Conservation (phyloP, 2,888 invertebrate species). For the Chloroclysta siterata region DNA sequence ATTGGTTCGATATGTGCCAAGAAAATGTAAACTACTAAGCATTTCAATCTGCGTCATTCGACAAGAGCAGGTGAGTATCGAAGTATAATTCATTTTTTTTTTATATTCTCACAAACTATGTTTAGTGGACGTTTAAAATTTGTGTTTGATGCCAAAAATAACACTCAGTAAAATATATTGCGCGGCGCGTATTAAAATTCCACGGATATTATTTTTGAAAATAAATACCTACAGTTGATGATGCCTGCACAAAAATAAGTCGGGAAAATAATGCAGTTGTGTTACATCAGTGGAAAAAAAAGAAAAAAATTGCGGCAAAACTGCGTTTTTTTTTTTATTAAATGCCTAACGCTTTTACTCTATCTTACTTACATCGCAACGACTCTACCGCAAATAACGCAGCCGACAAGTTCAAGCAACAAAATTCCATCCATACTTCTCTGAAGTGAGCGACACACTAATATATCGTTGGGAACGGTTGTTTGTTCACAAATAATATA, state of each 20-base stretch:
- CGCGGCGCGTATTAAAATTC: constrained; percentile 15
- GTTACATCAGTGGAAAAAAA: not conserved
- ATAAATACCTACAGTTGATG: constrained; percentile 5
- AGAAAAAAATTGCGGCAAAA: too few relatives aligned
- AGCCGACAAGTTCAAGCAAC: constrained; percentile 25
- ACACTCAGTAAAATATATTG: constrained; percentile 12
- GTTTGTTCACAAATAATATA: constrained; percentile 65
- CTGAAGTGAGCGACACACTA: constrained; percentile 37
- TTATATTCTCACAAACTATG: constrained; percentile 18
- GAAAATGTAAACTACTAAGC: constrained; percentile 50
- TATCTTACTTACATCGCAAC: constrained; percentile 34
- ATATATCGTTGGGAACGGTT: constrained; percentile 49
- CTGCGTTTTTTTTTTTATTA: constrained; percentile 9
- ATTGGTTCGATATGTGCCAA: constrained; percentile 50
- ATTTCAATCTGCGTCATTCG: constrained; percentile 53
- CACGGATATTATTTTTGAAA: constrained; percentile 7
- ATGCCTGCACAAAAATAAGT: constrained; percentile 13
- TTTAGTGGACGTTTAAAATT: constrained; percentile 18
- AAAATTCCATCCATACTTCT: constrained; percentile 11
- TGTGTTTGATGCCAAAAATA: constrained; percentile 27
- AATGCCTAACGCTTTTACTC: constrained; percentile 48
- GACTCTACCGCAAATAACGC: constrained; percentile 48
- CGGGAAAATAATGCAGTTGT: not conserved
- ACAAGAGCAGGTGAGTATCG: constrained; percentile 40
- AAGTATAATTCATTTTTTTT: constrained; percentile 24